These are phyloP conservation scores for Isoperla grammatica DNA, from an alignment of 2,888 invertebrate genomes.

Conservation along the genomic window DNA sequence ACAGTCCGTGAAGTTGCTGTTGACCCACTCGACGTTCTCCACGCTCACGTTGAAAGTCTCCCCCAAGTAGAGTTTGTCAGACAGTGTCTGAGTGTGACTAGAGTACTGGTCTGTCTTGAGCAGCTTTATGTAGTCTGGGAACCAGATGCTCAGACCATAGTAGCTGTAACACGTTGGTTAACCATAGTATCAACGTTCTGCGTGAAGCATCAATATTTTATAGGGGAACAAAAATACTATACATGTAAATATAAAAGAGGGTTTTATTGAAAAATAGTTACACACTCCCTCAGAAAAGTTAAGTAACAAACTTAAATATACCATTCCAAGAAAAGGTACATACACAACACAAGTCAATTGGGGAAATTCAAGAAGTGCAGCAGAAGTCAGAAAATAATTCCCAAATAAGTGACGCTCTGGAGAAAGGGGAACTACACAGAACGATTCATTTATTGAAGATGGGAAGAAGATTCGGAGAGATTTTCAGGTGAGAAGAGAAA, in stretches of 20 bases:
- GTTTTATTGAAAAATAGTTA: neutral
- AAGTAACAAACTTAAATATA: too few species aligned
- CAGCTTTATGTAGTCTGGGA: conserved; percentile 49
- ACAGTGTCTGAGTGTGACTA: conserved; percentile 36
- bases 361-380: too few species aligned
- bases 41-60: conserved; percentile 54
- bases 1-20: conserved; percentile 56
- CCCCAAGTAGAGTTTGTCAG: conserved; percentile 42
- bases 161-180: conserved; percentile 44
- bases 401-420: too few species aligned
- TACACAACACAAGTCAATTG: too few species aligned
- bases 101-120: conserved; percentile 42
- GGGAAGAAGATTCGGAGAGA: too few species aligned
- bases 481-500: too few species aligned
- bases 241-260: conserved; percentile 49
- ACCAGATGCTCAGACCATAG: conserved; percentile 54
- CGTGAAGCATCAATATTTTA: too few species aligned
- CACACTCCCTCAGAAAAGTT: neutral
- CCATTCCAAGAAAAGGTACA: too few species aligned
- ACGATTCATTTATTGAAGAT: too few species aligned
- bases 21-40: conserved; percentile 58
- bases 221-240: conserved; percentile 36
- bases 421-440: too few species aligned
- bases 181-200: too few species aligned
- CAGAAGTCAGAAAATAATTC: too few species aligned